Evolutionary conservation across 2,888 invertebrate genomes (phyloP).

Genomic region (Philhelius pedissequus): DNA sequence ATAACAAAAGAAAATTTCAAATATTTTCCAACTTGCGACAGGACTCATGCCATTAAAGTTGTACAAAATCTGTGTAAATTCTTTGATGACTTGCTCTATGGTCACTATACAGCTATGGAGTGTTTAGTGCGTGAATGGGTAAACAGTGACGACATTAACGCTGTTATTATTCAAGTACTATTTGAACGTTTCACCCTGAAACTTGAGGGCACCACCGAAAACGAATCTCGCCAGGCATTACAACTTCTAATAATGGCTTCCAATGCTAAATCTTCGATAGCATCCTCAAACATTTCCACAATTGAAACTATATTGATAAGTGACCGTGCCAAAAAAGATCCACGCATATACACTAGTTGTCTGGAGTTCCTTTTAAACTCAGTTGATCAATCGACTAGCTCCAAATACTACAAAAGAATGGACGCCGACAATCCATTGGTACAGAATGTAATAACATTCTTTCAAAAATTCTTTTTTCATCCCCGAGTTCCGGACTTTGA

Average conservation of each 20-base stretch:
- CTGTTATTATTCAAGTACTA: slow-evolving; percentile 83
- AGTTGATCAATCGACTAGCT: slow-evolving; percentile 73
- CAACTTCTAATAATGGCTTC: slow-evolving; percentile 89
- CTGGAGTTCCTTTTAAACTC: slow-evolving; percentile 75
- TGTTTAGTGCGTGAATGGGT: slow-evolving; percentile 83
- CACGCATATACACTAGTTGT: slow-evolving; percentile 75
- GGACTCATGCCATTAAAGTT: slow-evolving; percentile 80
- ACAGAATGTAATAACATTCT: slow-evolving; percentile 76
- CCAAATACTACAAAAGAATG: slow-evolving; percentile 76
- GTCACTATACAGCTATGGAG: slow-evolving; percentile 83
- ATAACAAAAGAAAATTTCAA: not conserved
- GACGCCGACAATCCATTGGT: slow-evolving; percentile 73
- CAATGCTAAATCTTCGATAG: slow-evolving; percentile 82
- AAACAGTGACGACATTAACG: slow-evolving; percentile 81
- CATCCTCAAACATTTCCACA: slow-evolving; percentile 85
- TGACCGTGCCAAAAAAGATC: slow-evolving; percentile 75
- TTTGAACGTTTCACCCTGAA: slow-evolving; percentile 92
- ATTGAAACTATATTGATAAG: slow-evolving; percentile 87
- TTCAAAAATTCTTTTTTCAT: slow-evolving; percentile 79
- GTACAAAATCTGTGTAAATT: slow-evolving; percentile 82
- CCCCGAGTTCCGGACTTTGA: slow-evolving; percentile 80
- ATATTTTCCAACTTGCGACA: slow-evolving; percentile 70
- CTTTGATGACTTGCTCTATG: slow-evolving; percentile 80
- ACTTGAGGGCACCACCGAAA: slow-evolving; percentile 84
- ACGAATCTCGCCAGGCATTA: slow-evolving; percentile 87